These are phyloP conservation scores for Notolabrus celidotus DNA, from an alignment of 2,797 vertebrate species.

Conservation along the genomic window DNA sequence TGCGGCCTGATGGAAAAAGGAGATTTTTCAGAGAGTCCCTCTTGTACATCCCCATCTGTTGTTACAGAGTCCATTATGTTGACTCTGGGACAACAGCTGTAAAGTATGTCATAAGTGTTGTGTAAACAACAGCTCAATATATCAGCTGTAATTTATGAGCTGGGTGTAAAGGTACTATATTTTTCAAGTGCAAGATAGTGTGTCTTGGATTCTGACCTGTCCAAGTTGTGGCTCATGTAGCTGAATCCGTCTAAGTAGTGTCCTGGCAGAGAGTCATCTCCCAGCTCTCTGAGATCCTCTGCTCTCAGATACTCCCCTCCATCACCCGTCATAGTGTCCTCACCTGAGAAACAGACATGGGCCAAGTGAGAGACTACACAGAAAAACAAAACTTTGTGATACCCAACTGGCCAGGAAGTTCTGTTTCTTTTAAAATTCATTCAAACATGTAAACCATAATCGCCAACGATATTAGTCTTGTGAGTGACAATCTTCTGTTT, in stretches of 20 bases:
- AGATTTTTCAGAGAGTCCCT: too few relatives aligned
- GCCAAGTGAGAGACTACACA: not conserved
- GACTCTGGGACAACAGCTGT: too few relatives aligned
- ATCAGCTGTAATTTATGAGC: too few relatives aligned
- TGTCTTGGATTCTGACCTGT: conserved; percentile 86
- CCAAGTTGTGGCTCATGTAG: conserved; percentile 94
- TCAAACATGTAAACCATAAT: not conserved
- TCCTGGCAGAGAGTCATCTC: conserved; percentile 96
- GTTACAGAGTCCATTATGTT: too few relatives aligned
- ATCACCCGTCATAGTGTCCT: conserved; percentile 98
- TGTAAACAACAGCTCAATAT: too few relatives aligned
- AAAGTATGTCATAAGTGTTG: too few relatives aligned
- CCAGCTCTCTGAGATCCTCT: conserved; percentile 94
- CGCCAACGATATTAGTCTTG: not conserved
- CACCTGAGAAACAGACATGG: conserved; percentile 81
- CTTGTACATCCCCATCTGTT: too few relatives aligned
- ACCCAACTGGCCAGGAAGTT: not conserved
- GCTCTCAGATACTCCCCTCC: conserved; percentile 96
- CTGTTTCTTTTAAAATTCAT: not conserved
- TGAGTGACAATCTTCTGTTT: too few relatives aligned
- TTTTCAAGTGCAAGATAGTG: not conserved
- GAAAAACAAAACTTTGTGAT: not conserved
- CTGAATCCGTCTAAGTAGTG: conserved; percentile 96
- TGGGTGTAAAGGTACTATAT: too few relatives aligned
- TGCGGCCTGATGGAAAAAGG: conserved; percentile 86